Base-by-base conservation (phyloP, 92 coral and sea anemone species). In the Scolanthus callimorphus region DNA sequence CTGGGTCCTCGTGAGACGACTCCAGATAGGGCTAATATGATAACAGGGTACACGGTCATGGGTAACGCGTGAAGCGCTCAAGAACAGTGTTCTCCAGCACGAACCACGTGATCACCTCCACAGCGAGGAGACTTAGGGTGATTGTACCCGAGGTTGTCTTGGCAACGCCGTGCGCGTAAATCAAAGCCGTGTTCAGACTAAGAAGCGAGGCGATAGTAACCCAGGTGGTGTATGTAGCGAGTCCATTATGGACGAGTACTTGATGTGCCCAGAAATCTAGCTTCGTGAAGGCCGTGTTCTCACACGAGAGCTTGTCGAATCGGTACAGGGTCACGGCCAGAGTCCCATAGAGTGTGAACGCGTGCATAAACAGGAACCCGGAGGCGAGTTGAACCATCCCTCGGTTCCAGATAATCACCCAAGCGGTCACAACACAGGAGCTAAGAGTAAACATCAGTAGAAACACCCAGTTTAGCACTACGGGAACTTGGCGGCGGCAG, bases 1-100 rank as follows among this genome's bases (percentile, higher is more conserved):
- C 59, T 48, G 11, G 46, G n/a, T 2, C n/a, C 29, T 11, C 48
- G 48, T 3, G 73, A 46, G 12, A 84, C 58, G 59, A 86, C 55
- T n/a, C 77, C 86, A 3, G 66, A 49, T 22, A 84, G 63, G 17
- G 69, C 82, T 71, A 73, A 60, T 20, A 84, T 52, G 27, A 59
- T 29, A 25, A 69, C 86, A 48, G 90, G 90, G 48, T 79, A 83
- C n/a, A n/a, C n/a, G n/a, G n/a, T n/a, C n/a, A n/a, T n/a, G n/a
- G n/a, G 41, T 34, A 34, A 21, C 58, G 46, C 2, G 82, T 84
- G 9, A 71, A 11, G 3, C 85, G 53, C 28, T 50, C 73, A n/a
- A 72, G 48, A 8, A 70, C 49, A 3, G 81, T 71, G 73, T 84
- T 84, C 61, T 84, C 90, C 53, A 79, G 21, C 37, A 71, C 50